These are phyloP conservation scores for Belonocnema kinseyi DNA, from an alignment of 1,140 invertebrate genomes.

Conservation along the genomic window DNA sequence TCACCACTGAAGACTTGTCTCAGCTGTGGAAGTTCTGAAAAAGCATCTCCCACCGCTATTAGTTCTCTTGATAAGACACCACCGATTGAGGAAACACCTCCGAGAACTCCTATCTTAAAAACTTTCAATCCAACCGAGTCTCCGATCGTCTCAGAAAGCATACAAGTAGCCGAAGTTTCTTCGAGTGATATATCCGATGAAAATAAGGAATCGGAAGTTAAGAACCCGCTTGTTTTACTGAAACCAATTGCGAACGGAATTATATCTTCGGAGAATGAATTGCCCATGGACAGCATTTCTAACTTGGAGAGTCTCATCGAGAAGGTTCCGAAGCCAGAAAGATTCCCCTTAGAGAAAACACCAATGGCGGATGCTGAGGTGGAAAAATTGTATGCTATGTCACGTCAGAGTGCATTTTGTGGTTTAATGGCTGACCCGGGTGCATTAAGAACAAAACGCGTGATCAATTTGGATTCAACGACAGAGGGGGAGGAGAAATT, in stretches of 20 bases:
- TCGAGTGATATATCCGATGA: constrained; percentile 60
- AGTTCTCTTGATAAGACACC: not conserved
- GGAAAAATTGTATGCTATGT: constrained; percentile 20
- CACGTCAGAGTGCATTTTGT: constrained; percentile 53
- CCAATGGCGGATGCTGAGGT: not conserved
- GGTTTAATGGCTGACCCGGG: not conserved
- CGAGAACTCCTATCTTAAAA: constrained; percentile 23
- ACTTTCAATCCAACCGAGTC: not conserved
- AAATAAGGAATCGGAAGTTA: not conserved
- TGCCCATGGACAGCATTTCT: constrained; percentile 22
- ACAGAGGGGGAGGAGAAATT: not conserved
- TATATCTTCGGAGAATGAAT: constrained; percentile 33
- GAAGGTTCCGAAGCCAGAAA: not conserved
- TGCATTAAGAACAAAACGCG: not conserved
- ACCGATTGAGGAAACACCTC: not conserved
- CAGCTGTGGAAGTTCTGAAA: not conserved
- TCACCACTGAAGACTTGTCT: not conserved
- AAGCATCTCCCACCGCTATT: constrained; percentile 40
- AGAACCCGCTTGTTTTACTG: not conserved
- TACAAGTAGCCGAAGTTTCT: constrained; percentile 67
- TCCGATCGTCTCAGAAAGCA: constrained; percentile 45
- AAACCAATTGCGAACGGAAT: not conserved
- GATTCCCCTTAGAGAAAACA: not conserved
- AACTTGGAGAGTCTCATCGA: constrained; percentile 11
- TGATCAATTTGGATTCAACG: not conserved